Percentiles rank a stretch among this genome's conserved stretches.
These are phyloP conservation scores for Maccullochella peelii DNA, from an alignment of 2,113 vertebrate species.

Conservation along the genomic window DNA sequence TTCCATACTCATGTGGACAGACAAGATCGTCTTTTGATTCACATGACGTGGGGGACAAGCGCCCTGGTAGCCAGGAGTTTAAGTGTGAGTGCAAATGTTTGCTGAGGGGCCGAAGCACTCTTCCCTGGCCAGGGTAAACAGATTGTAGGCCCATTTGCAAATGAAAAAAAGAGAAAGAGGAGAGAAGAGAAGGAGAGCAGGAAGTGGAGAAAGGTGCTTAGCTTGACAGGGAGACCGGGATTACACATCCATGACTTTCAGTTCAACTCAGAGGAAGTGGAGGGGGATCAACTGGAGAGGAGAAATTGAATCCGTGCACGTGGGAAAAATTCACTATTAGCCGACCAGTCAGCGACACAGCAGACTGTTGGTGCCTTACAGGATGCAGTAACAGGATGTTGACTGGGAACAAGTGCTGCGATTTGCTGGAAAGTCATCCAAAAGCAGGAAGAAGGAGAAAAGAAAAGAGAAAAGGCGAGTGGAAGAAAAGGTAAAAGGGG, in stretches of 20 bases:
- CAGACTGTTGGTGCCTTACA: constrained; percentile 67
- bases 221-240: constrained; percentile 79
- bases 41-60: constrained; percentile 70
- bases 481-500: constrained; percentile 33
- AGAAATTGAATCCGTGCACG: constrained; percentile 71
- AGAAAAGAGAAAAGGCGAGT: constrained; percentile 55
- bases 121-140: constrained; percentile 84
- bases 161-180: constrained; percentile 72
- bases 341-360: constrained; percentile 27
- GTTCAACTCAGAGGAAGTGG: constrained; percentile 74
- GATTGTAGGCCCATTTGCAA: constrained; percentile 87
- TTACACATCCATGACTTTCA: constrained; percentile 81
- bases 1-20: constrained; percentile 70
- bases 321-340: constrained; percentile 76
- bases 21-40: constrained; percentile 72
- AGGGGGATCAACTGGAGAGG: constrained; percentile 77
- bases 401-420: constrained; percentile 71
- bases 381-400: constrained; percentile 78
- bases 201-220: constrained; percentile 84
- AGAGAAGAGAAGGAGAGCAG: constrained; percentile 74
- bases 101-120: constrained; percentile 80
- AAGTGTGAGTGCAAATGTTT: constrained; percentile 87
- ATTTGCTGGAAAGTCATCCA: constrained; percentile 73
- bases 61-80: constrained; percentile 70
- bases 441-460: constrained; percentile 76